Conservation (phyloP, 2,888 invertebrate genomes). For the Hymenopus coronatus region DNA sequence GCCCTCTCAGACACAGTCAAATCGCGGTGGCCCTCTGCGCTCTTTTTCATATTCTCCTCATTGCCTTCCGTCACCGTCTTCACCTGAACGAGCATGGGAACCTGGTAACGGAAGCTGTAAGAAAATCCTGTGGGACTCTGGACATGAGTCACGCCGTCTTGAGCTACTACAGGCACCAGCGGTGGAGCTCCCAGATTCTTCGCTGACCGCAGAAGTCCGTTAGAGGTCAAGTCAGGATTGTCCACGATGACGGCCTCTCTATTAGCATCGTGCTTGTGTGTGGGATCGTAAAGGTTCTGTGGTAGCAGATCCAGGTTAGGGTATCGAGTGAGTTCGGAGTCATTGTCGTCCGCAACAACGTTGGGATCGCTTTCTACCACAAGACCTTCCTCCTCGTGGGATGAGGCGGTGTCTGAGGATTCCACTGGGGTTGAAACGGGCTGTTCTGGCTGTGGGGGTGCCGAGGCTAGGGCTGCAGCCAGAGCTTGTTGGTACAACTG, state of each 20-base stretch:
- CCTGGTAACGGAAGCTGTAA: conserved; percentile 68
- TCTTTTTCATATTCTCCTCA: neutral
- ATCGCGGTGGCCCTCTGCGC: too few species aligned
- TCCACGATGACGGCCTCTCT: conserved; percentile 33
- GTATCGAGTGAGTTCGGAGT: conserved; percentile 48
- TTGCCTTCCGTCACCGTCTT: neutral
- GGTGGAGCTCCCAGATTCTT: neutral
- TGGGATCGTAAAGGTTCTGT: conserved; percentile 29
- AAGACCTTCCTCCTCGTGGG: conserved; percentile 30
- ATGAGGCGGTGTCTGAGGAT: conserved; percentile 35
- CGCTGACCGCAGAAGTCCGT: neutral
- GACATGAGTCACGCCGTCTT: neutral
- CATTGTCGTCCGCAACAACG: conserved; percentile 36
- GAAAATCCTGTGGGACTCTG: conserved; percentile 57
- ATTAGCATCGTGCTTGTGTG: conserved; percentile 29
- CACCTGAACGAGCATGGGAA: conserved; percentile 45
- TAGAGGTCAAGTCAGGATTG: conserved; percentile 24
- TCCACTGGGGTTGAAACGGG: conserved; percentile 55
- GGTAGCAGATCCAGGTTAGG: conserved; percentile 28
- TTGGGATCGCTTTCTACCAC: conserved; percentile 28
- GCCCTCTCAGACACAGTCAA: conserved; percentile 35
- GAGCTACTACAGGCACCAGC: neutral
- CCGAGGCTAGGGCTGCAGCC: neutral
- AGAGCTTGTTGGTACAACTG: conserved; percentile 39
- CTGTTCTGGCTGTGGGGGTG: conserved; percentile 48